phyloP scores from a whole-genome alignment of 37 sponge, comb jelly and placozoan species.

The Theonella swinhoei region DNA sequence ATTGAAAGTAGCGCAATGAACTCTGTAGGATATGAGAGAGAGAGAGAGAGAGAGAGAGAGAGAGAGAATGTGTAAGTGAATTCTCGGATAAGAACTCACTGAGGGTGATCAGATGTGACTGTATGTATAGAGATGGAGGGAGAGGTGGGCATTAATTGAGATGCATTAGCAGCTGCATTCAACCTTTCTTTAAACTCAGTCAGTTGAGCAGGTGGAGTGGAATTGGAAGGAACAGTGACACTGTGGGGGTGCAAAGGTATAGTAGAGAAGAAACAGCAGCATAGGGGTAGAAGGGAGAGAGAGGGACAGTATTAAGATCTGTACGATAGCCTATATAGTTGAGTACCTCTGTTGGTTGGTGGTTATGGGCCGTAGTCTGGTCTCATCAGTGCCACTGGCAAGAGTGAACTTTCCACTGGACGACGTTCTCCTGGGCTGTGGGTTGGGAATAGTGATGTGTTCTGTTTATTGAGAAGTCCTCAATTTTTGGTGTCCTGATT shows the following conservation, averaged over 20 bases:
- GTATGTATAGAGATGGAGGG: constrained; percentile 42
- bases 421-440: neutral
- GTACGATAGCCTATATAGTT: too few relatives aligned
- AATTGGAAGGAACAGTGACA: neutral
- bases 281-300: constrained; percentile 9
- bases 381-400: neutral
- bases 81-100: neutral
- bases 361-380: too few relatives aligned
- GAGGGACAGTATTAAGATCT: constrained; percentile 10
- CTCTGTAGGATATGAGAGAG: constrained; percentile 13
- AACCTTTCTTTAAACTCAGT: constrained; percentile 39
- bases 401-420: neutral
- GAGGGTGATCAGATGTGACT: neutral
- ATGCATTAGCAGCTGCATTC: neutral
- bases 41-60: too few relatives aligned
- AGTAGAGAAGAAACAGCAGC: neutral
- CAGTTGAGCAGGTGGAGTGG: constrained; percentile 10
- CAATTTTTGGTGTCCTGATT: neutral
- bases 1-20: constrained; percentile 37
- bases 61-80: too few relatives aligned
- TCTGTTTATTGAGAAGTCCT: neutral
- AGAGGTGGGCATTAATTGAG: constrained; percentile 11
- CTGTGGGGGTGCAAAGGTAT: neutral
- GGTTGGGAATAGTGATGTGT: neutral
- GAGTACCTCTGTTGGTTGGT: too few relatives aligned